Conservation (phyloP, 2,797 vertebrate species). For the Pseudocheirus occidentalis region DNA sequence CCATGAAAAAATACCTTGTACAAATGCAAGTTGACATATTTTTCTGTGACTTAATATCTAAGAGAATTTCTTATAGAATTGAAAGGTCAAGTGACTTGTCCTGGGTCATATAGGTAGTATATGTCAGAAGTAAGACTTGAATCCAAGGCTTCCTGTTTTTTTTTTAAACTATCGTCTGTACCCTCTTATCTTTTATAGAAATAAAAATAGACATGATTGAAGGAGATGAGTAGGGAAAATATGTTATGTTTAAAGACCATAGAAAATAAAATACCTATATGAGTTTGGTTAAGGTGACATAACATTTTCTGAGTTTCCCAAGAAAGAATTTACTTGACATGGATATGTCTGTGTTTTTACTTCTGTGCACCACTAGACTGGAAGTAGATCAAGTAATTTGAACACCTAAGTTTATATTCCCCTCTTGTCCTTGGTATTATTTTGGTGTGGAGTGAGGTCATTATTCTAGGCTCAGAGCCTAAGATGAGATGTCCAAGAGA, state of each 20-base stretch:
- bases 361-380: background rate
- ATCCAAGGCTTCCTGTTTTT: background rate
- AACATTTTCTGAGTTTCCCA: background rate
- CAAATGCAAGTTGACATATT: background rate
- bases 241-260: background rate
- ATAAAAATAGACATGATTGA: background rate
- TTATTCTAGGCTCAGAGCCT: background rate
- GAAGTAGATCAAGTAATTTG: background rate
- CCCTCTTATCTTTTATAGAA: background rate
- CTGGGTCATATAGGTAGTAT: background rate
- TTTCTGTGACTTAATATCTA: background rate
- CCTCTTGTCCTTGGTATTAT: background rate
- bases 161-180: background rate
- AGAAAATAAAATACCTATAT: background rate
- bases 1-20: background rate
- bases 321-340: background rate
- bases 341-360: background rate
- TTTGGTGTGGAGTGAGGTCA: background rate
- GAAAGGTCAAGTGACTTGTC: background rate
- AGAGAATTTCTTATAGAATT: background rate
- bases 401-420: background rate
- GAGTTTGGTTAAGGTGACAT: background rate
- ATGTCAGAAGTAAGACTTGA: background rate
- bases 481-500: background rate
- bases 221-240: background rate